Evolutionary conservation across 2,888 invertebrate genomes (phyloP), one percentile per base, ranked within the genome.

Genomic region (Bibio marci): DNA sequence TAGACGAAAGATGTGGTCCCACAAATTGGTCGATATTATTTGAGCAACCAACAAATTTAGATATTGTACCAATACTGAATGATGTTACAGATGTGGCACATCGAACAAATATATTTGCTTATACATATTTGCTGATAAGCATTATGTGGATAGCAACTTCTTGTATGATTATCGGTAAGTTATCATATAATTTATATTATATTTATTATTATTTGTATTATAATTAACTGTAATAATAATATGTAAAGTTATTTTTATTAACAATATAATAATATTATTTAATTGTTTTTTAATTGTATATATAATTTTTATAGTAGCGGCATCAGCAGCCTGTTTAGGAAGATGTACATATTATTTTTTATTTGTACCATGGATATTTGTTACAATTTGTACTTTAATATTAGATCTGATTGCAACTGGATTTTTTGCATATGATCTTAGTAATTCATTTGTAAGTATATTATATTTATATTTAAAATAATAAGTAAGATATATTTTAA

Each of bases 341-440:
- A 35, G 36, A 31, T 36, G 25, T 12, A 34, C 38, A 11, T 46
- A 46, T 35, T 41, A 37, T 6, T 27, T 52, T 2, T 48, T 52
- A 36, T 58, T 57, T 42, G 55, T 57, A 48, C 65, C 66, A 10
- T 67, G 66, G 65, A 52, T 64, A 26, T 13, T 63, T 7, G 46
- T 53, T 5, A 51, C 59, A 6, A 44, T 57, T 2, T 50, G 52
- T 4, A 57, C 59, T 4, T 49, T 57, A 41, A 41, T 64, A 10
- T 46, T 65, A 36, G 67, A 67, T 47, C 56, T 57, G 12, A 55
- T 62, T 5, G 60, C 64, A 13, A 56, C 60, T 8, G 59, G 59
- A n/a, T 62, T 55, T 43, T 62, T 60, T 45, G 56, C 56, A 17
- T 37, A 56, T 17, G 65, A 66, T 44, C 51, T 64, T 22, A 41